Conservation (phyloP, 2,113 vertebrate genomes). For the Hylia prasina region DNA sequence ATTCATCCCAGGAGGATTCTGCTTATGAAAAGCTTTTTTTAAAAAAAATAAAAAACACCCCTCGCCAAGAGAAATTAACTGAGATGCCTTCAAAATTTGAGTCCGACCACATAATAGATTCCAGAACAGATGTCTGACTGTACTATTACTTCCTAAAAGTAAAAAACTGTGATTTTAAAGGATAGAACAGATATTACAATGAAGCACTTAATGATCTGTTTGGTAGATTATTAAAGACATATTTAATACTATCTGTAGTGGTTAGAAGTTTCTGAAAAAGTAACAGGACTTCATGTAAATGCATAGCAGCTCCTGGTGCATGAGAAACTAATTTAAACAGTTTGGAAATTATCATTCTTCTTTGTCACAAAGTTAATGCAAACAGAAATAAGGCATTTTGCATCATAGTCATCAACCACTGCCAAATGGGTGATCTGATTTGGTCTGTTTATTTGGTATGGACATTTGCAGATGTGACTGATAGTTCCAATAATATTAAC, state of each 20-base stretch:
- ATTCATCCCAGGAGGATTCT: slow-evolving; percentile 19
- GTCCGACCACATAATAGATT: neutral
- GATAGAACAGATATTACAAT: neutral
- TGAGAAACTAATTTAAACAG: neutral
- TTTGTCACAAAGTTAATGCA: neutral
- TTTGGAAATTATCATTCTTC: neutral
- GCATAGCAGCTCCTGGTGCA: neutral
- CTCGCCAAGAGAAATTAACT: neutral
- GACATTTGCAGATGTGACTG: neutral
- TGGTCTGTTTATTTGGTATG: neutral
- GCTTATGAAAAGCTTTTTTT: slow-evolving; percentile 9
- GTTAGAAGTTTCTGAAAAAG: neutral
- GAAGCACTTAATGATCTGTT: neutral
- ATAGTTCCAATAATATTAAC: neutral
- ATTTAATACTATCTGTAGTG: neutral
- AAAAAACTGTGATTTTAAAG: neutral
- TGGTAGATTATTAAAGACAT: neutral
- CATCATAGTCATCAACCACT: neutral
- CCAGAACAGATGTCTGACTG: neutral
- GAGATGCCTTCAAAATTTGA: neutral
- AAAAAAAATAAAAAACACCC: neutral
- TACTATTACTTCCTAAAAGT: neutral
- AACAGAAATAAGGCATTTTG: neutral
- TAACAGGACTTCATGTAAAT: neutral
- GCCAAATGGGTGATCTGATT: neutral